Base-by-base conservation (phyloP, 1,140 invertebrate genomes). In the Heliconius nattereri region DNA sequence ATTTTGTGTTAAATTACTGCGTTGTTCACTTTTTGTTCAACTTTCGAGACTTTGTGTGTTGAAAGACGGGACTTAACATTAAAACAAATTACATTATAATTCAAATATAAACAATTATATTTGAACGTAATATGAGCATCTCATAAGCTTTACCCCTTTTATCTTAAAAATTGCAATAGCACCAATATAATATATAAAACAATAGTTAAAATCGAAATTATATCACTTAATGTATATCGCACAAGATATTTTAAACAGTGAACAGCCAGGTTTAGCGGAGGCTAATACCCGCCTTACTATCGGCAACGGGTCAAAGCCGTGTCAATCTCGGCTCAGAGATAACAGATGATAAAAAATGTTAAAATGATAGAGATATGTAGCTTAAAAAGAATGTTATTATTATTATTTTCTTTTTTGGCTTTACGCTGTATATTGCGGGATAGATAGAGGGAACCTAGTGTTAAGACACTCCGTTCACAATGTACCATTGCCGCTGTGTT, bases 261-360 rank as follows among this genome's bases (percentile, higher is more conserved):
- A 66, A 66, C 23, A 29, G 13, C 26, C 26, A 66, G 60, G 60
- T 66, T 66, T 66, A 29, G 3, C 8, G 26, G 26, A 66, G 60
- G 60, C 60, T 66, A 66, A 66, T 66, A 66, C 3, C n/a, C 60
- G 26, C 23, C 60, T 66, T 66, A 66, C 60, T 66, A 66, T 66
- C 60, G 16, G 60, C 23, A 29, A 29, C n/a, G 60, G 60, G 60
- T 66, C 60, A 66, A 66, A 26, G 60, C 60, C 60, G 23, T 26
- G 26, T 66, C 60, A 66, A 66, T 66, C 60, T 66, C 60, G n/a
- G 60, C 23, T 66, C 23, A 66, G 3, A 66, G 60, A 66, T 66
- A 66, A 29, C 60, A 29, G 26, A 26, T 66, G n/a, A 26, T 29
- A 66, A 66, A 66, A 66, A 66, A 66, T 16, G 60, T 66, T 66